These are phyloP conservation scores for Sparidentex hasta DNA, from an alignment of 2,797 vertebrate species.

Conservation along the genomic window DNA sequence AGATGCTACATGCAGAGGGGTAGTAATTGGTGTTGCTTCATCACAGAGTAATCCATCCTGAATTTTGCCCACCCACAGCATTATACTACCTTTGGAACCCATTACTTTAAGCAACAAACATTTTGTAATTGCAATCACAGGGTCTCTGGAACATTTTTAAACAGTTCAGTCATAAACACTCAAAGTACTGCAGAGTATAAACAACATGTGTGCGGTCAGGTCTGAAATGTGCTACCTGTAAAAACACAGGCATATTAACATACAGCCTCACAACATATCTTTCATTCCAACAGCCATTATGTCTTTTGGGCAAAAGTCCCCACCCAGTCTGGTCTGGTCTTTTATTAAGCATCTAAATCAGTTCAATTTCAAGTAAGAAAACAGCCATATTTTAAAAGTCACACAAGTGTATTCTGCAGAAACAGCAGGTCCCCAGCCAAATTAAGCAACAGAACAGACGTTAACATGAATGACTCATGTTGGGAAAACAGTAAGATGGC, in stretches of 20 bases:
- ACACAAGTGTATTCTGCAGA: slow-evolving; percentile 37
- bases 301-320: slow-evolving; percentile 26
- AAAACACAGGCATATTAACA: not conserved
- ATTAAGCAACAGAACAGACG: slow-evolving; percentile 40
- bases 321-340: slow-evolving; percentile 44
- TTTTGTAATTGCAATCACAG: not conserved
- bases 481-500: slow-evolving; percentile 28
- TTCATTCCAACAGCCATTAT: not conserved
- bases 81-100: not conserved
- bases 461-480: slow-evolving; percentile 21
- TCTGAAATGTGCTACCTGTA: not conserved
- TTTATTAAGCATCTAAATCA: slow-evolving; percentile 76
- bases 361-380: slow-evolving; percentile 68
- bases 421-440: slow-evolving; percentile 42
- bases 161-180: not conserved
- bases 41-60: not conserved
- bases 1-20: not conserved
- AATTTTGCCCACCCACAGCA: not conserved
- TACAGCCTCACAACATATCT: not conserved
- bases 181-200: not conserved
- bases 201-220: not conserved
- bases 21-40: not conserved
- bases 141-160: not conserved
- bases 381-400: slow-evolving; percentile 54
- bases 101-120: not conserved